Evolutionary conservation across 30 jellyfish, hydroid and myxozoan species (phyloP), one percentile per base, ranked within the genome.

Genomic region (Hydractinia echinata): DNA sequence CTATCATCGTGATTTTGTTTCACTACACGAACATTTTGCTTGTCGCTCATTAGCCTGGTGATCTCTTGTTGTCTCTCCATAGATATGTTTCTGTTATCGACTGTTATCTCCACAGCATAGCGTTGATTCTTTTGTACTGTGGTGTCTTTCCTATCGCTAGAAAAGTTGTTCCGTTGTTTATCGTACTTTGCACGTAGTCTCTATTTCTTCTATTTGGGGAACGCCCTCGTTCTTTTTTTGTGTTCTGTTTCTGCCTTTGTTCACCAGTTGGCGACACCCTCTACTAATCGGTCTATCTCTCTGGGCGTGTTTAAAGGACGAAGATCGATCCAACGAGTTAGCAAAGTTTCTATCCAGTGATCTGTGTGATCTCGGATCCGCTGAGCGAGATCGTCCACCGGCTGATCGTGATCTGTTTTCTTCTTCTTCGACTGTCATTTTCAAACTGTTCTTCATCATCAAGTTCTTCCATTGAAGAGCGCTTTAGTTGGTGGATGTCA

Each of bases 391-490:
- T 71, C 81, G 39, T 71, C 61, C 18, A 19, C 81, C 81, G 18
- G 81, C 81, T 7, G 81, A 71, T 71, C 61, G 39, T 52, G 81
- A 71, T 20, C 81, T 30, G 39, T 11, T 9, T n/a, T 30, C 81
- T 8, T n/a, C 10, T 20, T 20, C 60, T 20, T 7, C 18, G 81
- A 20, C 0, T 60, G 13, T 9, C 61, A n/a, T 30, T 71, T 19
- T 71, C 81, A n/a, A 14, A 20, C 55, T 71, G 67, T 30, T 71
- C 81, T n/a, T 50, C 81, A 0, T 71, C 67, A 71, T 71, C 81
- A 13, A 71, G 76, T 13, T 76, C 73, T 76, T 76, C 84, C 73
- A 76, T 49, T 13, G 84, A 76, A n/a, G 51, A 6, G 9, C 84
- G 74, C 18, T 54, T 19, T 9, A 76, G 48, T 55, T 18, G 51